A percentile compares a stretch with the other conserved stretches of the same genome.
Conservation (phyloP, 2,797 vertebrate genomes). For the Pseudocheirus occidentalis region DNA sequence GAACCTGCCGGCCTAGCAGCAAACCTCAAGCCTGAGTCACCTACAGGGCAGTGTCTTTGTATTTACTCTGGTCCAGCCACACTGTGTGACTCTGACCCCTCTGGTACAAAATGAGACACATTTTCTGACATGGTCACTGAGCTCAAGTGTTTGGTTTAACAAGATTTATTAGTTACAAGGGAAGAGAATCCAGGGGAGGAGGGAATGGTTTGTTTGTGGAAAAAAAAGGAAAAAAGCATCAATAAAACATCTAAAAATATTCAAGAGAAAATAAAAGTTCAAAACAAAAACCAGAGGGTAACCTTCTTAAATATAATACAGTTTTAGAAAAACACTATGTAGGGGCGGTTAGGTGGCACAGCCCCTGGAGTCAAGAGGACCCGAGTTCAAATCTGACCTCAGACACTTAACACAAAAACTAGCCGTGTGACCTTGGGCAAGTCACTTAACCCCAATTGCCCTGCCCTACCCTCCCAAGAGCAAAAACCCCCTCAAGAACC, state of each 20-base stretch:
- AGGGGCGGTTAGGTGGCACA: too few relatives aligned
- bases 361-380: too few relatives aligned
- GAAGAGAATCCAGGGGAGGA: background rate
- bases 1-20: background rate
- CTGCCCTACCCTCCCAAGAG: too few relatives aligned
- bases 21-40: background rate
- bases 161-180: background rate
- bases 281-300: background rate
- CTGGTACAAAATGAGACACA: background rate
- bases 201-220: background rate
- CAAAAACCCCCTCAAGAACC: too few relatives aligned
- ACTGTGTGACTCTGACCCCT: background rate
- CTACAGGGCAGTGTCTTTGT: background rate
- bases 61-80: background rate
- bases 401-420: too few relatives aligned
- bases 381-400: too few relatives aligned
- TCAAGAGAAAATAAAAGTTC: background rate
- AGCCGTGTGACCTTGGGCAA: too few relatives aligned
- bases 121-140: background rate
- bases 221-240: background rate
- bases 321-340: background rate
- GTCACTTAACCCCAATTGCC: too few relatives aligned
- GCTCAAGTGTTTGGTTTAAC: background rate
- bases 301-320: background rate
- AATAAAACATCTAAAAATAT: background rate